phyloP scores from a whole-genome alignment of 2,113 vertebrate genomes.

The Catharus bicknelli region DNA sequence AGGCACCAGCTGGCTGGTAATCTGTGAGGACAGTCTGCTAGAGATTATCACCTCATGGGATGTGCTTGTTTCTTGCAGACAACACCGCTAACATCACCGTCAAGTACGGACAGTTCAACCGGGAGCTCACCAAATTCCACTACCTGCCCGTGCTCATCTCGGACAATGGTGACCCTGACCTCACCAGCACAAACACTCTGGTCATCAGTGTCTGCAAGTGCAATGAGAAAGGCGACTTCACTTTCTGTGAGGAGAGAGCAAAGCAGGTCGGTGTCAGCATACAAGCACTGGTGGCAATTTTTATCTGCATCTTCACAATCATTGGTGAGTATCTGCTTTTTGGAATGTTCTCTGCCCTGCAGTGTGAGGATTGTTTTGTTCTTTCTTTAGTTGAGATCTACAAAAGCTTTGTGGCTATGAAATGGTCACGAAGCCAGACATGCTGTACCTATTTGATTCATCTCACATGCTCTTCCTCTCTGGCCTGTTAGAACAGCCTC shows the following conservation, averaged over 20 bases:
- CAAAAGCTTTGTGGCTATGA: neutral
- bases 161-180: conserved; percentile 81
- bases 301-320: conserved; percentile 85
- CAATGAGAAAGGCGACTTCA: conserved; percentile 70
- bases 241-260: conserved; percentile 76
- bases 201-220: conserved; percentile 85
- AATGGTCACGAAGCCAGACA: neutral
- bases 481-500: neutral
- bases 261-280: conserved; percentile 79
- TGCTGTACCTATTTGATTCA: neutral
- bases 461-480: neutral
- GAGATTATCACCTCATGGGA: neutral
- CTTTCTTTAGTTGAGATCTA: neutral
- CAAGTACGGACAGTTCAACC: conserved; percentile 84
- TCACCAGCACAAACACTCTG: conserved; percentile 78
- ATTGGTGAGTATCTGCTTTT: conserved; percentile 76
- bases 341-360: neutral
- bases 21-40: neutral
- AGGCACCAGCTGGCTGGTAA: neutral
- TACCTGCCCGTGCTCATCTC: conserved; percentile 82
- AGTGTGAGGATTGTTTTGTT: neutral
- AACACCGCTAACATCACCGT: conserved; percentile 85
- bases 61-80: conserved; percentile 74
- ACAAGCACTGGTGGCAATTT: conserved; percentile 85
- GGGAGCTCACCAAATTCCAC: conserved; percentile 81